These are phyloP conservation scores for Ploceus nigricollis DNA, from an alignment of 2,113 vertebrate genomes.

Conservation along the genomic window DNA sequence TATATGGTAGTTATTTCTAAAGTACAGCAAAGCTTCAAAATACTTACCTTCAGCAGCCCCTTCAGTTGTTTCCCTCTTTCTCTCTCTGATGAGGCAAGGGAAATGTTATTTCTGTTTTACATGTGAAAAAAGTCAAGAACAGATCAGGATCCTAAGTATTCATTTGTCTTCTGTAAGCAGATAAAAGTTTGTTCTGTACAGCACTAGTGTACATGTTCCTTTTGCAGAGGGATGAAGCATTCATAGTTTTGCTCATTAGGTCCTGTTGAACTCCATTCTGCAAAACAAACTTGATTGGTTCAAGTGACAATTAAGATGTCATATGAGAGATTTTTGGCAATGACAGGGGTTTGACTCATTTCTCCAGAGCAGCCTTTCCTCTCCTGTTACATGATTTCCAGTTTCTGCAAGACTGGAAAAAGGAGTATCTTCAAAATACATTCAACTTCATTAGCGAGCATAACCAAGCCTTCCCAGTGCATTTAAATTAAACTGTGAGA, in stretches of 20 bases:
- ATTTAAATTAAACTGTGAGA: background rate
- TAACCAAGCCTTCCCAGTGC: background rate
- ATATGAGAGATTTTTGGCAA: background rate
- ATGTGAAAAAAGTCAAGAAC: background rate
- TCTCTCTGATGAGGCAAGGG: background rate
- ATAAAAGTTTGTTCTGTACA: background rate
- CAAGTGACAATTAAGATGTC: background rate
- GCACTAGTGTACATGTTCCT: accelerated
- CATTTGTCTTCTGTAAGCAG: background rate
- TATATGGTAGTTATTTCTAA: background rate
- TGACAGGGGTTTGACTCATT: background rate
- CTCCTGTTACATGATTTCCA: background rate
- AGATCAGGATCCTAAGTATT: background rate
- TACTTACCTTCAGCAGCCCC: background rate
- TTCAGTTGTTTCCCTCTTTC: background rate
- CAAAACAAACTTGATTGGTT: background rate
- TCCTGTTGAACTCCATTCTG: background rate
- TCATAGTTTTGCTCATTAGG: background rate
- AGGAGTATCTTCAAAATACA: background rate
- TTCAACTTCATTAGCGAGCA: background rate
- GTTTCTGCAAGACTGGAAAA: background rate
- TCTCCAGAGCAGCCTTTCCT: background rate
- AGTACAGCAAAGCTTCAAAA: background rate
- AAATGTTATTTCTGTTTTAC: background rate
- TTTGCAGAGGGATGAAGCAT: background rate